Evolutionary conservation across 37 sponge, comb jelly and placozoan species (phyloP).

Genomic region (Halisarca cf. caerulea): DNA sequence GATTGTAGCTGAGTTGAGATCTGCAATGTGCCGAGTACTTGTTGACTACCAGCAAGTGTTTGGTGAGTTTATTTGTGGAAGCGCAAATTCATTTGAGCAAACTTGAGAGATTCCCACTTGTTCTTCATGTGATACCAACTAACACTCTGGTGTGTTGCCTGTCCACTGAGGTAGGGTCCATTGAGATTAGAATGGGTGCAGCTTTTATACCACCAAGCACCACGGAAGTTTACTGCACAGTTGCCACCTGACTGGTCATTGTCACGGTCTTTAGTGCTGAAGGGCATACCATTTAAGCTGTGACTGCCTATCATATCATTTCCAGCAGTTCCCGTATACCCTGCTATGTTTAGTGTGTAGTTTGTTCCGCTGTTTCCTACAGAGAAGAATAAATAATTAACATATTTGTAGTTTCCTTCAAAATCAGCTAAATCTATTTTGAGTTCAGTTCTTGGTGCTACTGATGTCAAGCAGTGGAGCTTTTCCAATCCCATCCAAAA

Average conservation of each 20-base stretch:
- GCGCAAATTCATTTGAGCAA: slow-evolving; percentile 10
- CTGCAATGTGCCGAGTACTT: too few relatives aligned
- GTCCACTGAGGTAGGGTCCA: slow-evolving; percentile 13
- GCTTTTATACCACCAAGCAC: slow-evolving; percentile 30
- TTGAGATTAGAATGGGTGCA: slow-evolving; percentile 30
- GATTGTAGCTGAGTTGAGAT: too few relatives aligned
- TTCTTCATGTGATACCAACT: background rate
- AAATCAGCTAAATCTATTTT: slow-evolving; percentile 17
- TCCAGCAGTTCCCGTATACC: slow-evolving; percentile 32
- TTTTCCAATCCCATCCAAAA: slow-evolving; percentile 76
- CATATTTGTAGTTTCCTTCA: slow-evolving; percentile 13
- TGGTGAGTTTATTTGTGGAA: background rate
- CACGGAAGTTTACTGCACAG: slow-evolving; percentile 15
- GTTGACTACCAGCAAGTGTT: too few relatives aligned
- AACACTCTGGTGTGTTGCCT: background rate
- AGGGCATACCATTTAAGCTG: background rate
- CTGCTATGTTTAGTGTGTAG: slow-evolving; percentile 28
- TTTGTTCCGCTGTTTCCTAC: slow-evolving; percentile 7
- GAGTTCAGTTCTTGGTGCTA: background rate
- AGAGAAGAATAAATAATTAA: slow-evolving; percentile 22
- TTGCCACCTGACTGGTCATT: background rate
- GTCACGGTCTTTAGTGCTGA: slow-evolving; percentile 18
- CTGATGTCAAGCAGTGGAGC: slow-evolving; percentile 51
- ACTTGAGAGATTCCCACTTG: background rate
- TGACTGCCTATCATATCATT: background rate